Conservation (phyloP, 2,888 invertebrate species). For the Lasioglossum pauxillum region DNA sequence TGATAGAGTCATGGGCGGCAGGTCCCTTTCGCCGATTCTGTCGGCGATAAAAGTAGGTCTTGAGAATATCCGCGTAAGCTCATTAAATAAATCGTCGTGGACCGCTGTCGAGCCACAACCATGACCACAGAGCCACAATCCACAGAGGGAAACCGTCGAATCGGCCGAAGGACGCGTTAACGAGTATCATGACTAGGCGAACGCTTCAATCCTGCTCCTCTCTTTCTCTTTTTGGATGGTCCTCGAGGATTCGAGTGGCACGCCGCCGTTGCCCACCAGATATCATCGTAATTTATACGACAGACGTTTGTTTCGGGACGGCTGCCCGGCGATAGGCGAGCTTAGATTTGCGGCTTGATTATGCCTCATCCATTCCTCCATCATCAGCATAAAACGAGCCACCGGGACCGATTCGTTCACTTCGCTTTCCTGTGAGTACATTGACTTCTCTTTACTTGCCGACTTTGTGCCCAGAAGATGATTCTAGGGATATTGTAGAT, state of each 20-base stretch:
- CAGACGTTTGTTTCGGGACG: constrained; percentile 74
- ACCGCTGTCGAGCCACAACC: constrained; percentile 22
- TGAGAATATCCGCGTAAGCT: constrained; percentile 49
- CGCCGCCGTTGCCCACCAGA: constrained; percentile 55
- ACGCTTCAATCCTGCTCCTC: constrained; percentile 22
- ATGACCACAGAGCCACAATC: constrained; percentile 6
- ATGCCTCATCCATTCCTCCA: constrained; percentile 44
- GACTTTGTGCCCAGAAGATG: not conserved
- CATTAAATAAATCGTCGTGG: constrained; percentile 64
- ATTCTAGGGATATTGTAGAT: not conserved
- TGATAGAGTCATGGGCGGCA: constrained; percentile 51
- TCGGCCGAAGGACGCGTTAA: constrained; percentile 58
- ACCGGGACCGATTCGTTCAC: constrained; percentile 35
- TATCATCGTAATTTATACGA: constrained; percentile 75
- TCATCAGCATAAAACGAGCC: constrained; percentile 28
- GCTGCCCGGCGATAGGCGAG: constrained; percentile 66
- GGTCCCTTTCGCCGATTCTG: constrained; percentile 34
- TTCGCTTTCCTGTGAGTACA: constrained; percentile 54
- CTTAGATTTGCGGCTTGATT: constrained; percentile 69
- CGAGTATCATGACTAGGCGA: constrained; percentile 62
- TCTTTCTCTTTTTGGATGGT: constrained; percentile 26
- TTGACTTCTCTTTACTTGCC: not conserved
- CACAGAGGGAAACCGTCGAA: constrained; percentile 40
- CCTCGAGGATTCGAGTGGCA: constrained; percentile 53
- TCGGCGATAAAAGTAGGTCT: constrained; percentile 53